Base-by-base conservation (phyloP, 2,888 invertebrate genomes). In the Dynastes grantii region DNA sequence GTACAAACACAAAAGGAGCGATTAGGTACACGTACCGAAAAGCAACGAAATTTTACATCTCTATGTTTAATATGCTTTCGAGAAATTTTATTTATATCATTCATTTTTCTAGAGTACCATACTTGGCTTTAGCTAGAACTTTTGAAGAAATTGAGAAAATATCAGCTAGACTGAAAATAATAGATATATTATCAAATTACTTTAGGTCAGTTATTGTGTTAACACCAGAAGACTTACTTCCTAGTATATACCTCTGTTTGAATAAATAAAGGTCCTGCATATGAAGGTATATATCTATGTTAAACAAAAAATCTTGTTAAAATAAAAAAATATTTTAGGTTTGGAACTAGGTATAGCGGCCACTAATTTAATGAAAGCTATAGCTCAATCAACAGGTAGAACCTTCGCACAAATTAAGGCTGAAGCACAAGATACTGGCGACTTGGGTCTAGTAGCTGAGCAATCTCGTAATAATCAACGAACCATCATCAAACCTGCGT, bases 241-340 rank as follows among this genome's bases (percentile, higher is more conserved):
- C 96, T 0, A 96, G 97, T 84, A 92, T 99, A 22, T 99, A 99
- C 88, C 90, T 99, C 82, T 98, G 98, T 85, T 91, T 99, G n/a
- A 99, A 99, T 89, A 95, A 96, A 88, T 99, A 64, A n/a, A n/a
- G 98, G 97, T 0, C 99, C 99, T 0, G 97, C 98, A 0, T 98
- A 98, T 87, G 96, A 98, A 88, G 98, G 97, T 90, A 86, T 67
- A 49, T 29, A 49, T 32, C 1, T 51, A 65, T 64, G 11, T 16
- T 51, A n/a, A 64, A 13, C n/a, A 22, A 68, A 37, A 16, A 16
- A 16, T 16, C 16, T 16, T 16, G 16, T 16, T 16, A 16, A 16
- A 16, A 16, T 16, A 16, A 32, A n/a, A 16, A 55, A 22, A 8
- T 55, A 76, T 81, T 65, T 16, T 78, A 92, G 92, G 92, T 40